Evolutionary conservation across 2,888 invertebrate species (phyloP), one percentile per base, ranked within the genome.

Genomic region (Chironomus tentans): DNA sequence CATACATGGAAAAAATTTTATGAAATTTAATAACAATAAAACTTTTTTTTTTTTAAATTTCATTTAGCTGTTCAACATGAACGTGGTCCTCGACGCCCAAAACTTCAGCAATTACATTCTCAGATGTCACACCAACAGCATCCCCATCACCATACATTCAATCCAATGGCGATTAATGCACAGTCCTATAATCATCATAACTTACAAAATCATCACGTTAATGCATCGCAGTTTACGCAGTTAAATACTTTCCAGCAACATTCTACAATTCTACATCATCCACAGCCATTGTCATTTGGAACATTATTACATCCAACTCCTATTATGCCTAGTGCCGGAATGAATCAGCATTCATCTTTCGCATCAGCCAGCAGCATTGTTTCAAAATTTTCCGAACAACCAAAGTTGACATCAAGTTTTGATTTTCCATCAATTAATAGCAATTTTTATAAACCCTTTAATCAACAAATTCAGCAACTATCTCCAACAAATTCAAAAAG

Each of bases 51-150:
- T 38, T 38, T 4, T 28, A 28, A 1, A 10, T 0, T 38, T 38
- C 2, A 38, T 87, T 77, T 87, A 97, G 97, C 97, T 82, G 97
- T 97, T 78, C 97, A 97, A 85, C 97, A 97, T 85, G 97, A 97
- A 84, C 89, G 97, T 68, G 97, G 97, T 6, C 97, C 97, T 0
- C 88, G 97, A 77, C 97, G 97, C 85, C 95, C 96, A 5, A 97
- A 97, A 85, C 85, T 91, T 78, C 92, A 91, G 80, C 85, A 97
- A 84, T 85, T 91, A 78, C 92, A 91, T 81, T 85, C 86, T 7
- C 83, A 84, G 77, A 77, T 84, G 76, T 18, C 56, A 18, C 81
- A 80, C 76, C 79, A 79, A 74, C 83, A 83, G 78, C 81, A 82
- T 65, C 81, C 80, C 24, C 78, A 65, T 81, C 79, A 79, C 12